Percentiles rank a stretch among this genome's conserved stretches.
Evolutionary conservation across 2,113 vertebrate species (phyloP).

Genomic region (Acanthisitta chloris): DNA sequence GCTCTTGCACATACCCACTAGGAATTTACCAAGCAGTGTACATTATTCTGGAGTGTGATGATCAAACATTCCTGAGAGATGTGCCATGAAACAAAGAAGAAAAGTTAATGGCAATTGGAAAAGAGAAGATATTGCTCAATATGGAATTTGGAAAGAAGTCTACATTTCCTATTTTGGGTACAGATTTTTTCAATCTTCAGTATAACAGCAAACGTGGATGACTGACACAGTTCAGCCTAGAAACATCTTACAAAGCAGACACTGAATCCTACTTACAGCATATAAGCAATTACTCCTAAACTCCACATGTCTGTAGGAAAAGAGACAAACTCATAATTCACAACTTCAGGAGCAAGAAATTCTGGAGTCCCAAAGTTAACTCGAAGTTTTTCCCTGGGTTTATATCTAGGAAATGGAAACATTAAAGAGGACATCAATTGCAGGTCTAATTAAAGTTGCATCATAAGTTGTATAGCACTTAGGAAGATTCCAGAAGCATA

Average conservation of each 20-base stretch:
- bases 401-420: constrained; percentile 79
- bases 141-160: background rate
- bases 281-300: constrained; percentile 93
- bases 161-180: background rate
- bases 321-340: constrained; percentile 97
- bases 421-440: background rate
- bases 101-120: background rate
- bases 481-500: background rate
- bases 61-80: background rate
- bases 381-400: constrained; percentile 93
- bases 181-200: background rate
- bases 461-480: background rate
- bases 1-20: background rate
- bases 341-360: constrained; percentile 95
- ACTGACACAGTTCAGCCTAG: background rate
- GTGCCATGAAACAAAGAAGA: background rate
- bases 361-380: constrained; percentile 97
- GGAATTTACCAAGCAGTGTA: background rate
- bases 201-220: background rate
- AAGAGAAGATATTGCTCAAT: background rate
- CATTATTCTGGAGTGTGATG: background rate
- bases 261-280: constrained; percentile 85
- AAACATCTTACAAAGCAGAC: background rate
- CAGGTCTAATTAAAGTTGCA: background rate
- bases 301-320: constrained; percentile 99